Evolutionary conservation across 1,140 invertebrate genomes (phyloP), one percentile per base, ranked within the genome.

Genomic region (Danaus plexippus): DNA sequence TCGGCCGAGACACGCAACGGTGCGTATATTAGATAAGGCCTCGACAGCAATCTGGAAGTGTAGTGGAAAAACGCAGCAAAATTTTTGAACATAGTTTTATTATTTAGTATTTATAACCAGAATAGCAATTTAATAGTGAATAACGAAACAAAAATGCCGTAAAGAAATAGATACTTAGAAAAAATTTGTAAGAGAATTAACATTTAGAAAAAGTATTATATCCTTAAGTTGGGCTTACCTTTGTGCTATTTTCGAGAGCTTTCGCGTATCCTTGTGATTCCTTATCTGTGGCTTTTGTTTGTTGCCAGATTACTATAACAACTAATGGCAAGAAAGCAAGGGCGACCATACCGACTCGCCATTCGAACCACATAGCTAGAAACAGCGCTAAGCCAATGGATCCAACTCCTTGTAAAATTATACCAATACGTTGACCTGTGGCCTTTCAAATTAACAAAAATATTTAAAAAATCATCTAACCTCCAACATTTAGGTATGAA

Each of bases 1-100:
- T 42, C 88, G 82, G 1, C 91, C 90, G 32, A 95, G 73, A 1
- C 92, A 89, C 15, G 90, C 92, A 1, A 95, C 93, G 0, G 94
- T 95, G 65, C 91, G 81, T 6, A 95, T 90, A 69, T 94, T 94
- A 13, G 89, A 89, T 32, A 95, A 90, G 12, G 91, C 91, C 85
- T 95, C 94, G 41, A 92, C 90, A 4, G 93, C 93, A 67, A 94
- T 85, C 90, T 92, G 60, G 22, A 32, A 32, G 22, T 32, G 22
- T 32, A 32, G 22, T 7, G 22, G 22, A 32, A 5, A 32, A 32
- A 32, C 22, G 7, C 5, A 32, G 2, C 22, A 32, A 32, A 32
- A 32, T 32, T 7, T 32, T 3, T 32, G 4, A 32, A 32, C 22
- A 32, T 32, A 32, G 22, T 32, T 32, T 6, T 2, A 6, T 32